These are phyloP conservation scores for Villa cingulata DNA, from an alignment of 2,888 invertebrate genomes.

Conservation along the genomic window DNA sequence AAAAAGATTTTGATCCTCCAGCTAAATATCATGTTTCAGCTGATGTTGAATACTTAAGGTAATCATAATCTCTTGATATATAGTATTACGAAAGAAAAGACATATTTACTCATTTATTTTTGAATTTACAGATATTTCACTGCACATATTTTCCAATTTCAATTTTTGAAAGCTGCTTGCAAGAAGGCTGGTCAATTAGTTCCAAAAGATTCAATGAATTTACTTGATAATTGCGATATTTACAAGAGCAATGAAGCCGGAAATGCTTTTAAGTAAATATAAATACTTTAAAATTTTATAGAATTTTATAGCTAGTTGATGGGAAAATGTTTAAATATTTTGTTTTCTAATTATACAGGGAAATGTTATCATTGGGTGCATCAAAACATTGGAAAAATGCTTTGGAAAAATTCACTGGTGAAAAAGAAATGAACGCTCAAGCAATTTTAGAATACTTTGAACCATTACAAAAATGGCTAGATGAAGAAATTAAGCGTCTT, in stretches of 20 bases:
- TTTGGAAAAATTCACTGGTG: constrained; percentile 65
- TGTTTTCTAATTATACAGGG: constrained; percentile 33
- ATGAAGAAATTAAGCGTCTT: constrained; percentile 54
- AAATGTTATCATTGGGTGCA: constrained; percentile 57
- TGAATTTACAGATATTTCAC: constrained; percentile 51
- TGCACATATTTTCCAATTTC: constrained; percentile 66
- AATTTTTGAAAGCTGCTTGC: constrained; percentile 58
- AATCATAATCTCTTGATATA: constrained; percentile 17
- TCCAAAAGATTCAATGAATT: constrained; percentile 46
- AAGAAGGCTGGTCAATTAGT: constrained; percentile 64
- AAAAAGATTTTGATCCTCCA: constrained; percentile 60
- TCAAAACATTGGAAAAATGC: constrained; percentile 72
- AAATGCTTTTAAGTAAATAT: constrained; percentile 44
- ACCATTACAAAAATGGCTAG: constrained; percentile 62
- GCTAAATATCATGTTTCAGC: constrained; percentile 62
- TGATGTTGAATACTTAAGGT: constrained; percentile 54
- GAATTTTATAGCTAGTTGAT: no score
- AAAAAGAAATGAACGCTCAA: constrained; percentile 57
- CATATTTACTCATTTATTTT: no score
- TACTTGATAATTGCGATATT: constrained; percentile 75
- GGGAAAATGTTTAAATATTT: not conserved
- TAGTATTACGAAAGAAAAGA: not conserved
- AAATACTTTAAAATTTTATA: no score
- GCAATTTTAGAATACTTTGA: constrained; percentile 69
- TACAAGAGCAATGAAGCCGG: constrained; percentile 70